These are phyloP conservation scores for Stenodera caucasica DNA, from an alignment of 2,888 invertebrate genomes.

Conservation along the genomic window DNA sequence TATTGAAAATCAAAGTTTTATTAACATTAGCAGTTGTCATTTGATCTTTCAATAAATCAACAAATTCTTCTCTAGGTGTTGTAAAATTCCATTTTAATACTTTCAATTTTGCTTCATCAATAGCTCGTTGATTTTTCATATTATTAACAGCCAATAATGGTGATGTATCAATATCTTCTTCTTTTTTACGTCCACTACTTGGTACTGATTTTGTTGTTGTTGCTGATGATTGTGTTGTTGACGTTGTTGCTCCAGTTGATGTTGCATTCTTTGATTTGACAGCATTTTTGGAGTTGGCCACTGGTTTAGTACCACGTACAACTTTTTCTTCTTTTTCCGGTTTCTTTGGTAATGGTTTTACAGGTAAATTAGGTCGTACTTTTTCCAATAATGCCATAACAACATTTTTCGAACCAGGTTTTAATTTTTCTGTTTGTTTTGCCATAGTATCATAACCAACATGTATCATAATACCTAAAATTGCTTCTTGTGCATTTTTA, in stretches of 20 bases:
- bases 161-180: slow-evolving; percentile 80
- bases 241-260: slow-evolving; percentile 23
- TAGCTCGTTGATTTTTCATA: slow-evolving; percentile 87
- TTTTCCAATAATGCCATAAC: slow-evolving; percentile 83
- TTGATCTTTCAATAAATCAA: slow-evolving; percentile 86
- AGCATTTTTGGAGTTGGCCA: slow-evolving; percentile 57
- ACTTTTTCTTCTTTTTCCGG: slow-evolving; percentile 58
- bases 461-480: slow-evolving; percentile 91
- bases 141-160: slow-evolving; percentile 81
- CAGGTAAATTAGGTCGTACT: slow-evolving; percentile 79
- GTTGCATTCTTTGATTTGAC: slow-evolving; percentile 62
- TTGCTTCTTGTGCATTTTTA: slow-evolving; percentile 86
- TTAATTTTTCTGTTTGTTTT: slow-evolving; percentile 75
- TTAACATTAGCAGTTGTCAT: slow-evolving; percentile 89
- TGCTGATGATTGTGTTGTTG: slow-evolving; percentile 12
- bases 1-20: slow-evolving; percentile 80
- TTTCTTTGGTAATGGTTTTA: slow-evolving; percentile 73
- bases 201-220: slow-evolving; percentile 38
- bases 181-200: slow-evolving; percentile 70
- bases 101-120: slow-evolving; percentile 93
- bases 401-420: slow-evolving; percentile 76
- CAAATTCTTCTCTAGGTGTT: slow-evolving; percentile 90
- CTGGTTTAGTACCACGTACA: slow-evolving; percentile 62
- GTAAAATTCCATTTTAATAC: slow-evolving; percentile 95
- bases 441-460: slow-evolving; percentile 80